Conservation (phyloP, 2,113 vertebrate genomes). For the Zapus hudsonius region DNA sequence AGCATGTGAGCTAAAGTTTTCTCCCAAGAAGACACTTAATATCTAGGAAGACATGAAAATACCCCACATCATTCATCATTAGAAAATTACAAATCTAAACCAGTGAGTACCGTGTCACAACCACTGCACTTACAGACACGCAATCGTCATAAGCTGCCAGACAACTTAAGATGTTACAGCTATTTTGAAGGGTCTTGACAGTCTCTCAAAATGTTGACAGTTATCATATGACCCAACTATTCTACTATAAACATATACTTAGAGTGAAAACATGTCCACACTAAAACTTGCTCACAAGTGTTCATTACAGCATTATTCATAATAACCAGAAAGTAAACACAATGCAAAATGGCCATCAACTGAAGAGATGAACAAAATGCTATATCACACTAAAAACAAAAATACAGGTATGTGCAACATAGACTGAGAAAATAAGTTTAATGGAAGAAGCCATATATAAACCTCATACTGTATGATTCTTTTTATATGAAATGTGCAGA, state of each 20-base stretch:
- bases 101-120: not conserved
- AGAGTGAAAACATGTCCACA: conserved; percentile 15
- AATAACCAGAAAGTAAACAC: not conserved
- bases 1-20: not conserved
- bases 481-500: conserved; percentile 22
- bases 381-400: conserved; percentile 9
- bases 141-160: not conserved
- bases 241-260: not conserved
- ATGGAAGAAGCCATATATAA: conserved; percentile 7
- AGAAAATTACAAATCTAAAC: conserved; percentile 7
- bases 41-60: conserved; percentile 3
- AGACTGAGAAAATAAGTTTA: not conserved
- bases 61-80: not conserved
- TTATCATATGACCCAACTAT: not conserved
- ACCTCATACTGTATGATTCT: not conserved
- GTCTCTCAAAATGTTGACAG: not conserved
- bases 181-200: not conserved
- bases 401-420: not conserved
- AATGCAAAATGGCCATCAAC: not conserved
- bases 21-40: not conserved
- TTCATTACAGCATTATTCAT: not conserved
- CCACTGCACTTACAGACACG: not conserved
- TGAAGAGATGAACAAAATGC: not conserved
- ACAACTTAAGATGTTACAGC: not conserved
- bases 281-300: not conserved